Evolutionary conservation across 2,797 vertebrate genomes (phyloP).

Genomic region (Onychomys torridus): DNA sequence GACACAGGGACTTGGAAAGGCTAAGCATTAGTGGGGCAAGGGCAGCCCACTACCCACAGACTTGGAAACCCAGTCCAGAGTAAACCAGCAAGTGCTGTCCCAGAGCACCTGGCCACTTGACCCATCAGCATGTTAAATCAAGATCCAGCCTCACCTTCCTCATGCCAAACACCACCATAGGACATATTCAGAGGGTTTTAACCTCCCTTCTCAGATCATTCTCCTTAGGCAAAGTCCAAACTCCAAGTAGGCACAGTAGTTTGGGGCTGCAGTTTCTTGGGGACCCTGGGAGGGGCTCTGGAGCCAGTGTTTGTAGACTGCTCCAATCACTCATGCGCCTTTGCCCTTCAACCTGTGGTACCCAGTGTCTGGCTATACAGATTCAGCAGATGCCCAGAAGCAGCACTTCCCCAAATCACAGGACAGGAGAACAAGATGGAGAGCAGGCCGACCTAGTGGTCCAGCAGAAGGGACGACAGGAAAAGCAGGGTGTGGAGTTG

Average conservation of each 20-base stretch:
- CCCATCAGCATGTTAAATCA: not conserved
- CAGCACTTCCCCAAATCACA: not conserved
- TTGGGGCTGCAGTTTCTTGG: not conserved
- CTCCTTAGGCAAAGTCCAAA: not conserved
- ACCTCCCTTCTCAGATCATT: not conserved
- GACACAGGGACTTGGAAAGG: not conserved
- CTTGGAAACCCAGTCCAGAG: conserved; percentile 25
- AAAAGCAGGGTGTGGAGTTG: not conserved
- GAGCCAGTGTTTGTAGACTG: not conserved
- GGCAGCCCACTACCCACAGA: not conserved
- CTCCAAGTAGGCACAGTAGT: not conserved
- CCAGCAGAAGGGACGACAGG: not conserved
- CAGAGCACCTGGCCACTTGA: conserved; percentile 18
- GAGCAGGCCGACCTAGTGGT: not conserved
- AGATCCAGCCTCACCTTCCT: not conserved
- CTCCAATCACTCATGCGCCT: not conserved
- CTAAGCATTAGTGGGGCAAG: not conserved
- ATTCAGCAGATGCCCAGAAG: not conserved
- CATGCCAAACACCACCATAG: not conserved
- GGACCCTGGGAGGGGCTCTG: not conserved
- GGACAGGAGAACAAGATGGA: not conserved
- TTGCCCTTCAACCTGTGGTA: not conserved
- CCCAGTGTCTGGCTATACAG: not conserved
- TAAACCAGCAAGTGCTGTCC: not conserved
- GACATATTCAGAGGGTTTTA: not conserved